A percentile compares a stretch with the other conserved stretches of the same genome.
Conservation (phyloP, 2,888 invertebrate species). For the Mythimna loreyi region DNA sequence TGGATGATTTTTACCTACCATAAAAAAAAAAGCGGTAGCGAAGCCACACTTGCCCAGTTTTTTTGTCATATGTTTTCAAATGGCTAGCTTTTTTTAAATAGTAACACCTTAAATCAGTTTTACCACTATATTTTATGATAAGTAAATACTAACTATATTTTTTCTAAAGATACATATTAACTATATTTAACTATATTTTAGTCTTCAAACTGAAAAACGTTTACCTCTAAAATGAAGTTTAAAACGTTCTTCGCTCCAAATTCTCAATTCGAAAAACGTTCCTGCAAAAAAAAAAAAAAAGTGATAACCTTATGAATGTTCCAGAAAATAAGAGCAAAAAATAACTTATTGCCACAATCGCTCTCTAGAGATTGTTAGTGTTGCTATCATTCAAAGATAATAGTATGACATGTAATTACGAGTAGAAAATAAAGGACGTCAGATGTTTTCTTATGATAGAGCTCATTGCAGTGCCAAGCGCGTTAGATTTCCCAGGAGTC, state of each 20-base stretch:
- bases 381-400: slow-evolving; percentile 59
- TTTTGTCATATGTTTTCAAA: too few species aligned
- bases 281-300: slow-evolving; percentile 14
- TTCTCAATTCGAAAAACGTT: not conserved
- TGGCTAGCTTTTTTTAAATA: too few species aligned
- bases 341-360: slow-evolving; percentile 29
- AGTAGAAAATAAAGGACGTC: slow-evolving; percentile 53
- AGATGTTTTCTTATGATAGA: slow-evolving; percentile 64
- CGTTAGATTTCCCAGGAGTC: slow-evolving; percentile 69
- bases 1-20: too few species aligned
- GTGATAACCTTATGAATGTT: slow-evolving; percentile 10
- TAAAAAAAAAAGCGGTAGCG: too few species aligned
- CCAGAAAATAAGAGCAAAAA: slow-evolving; percentile 31
- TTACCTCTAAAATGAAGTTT: not conserved
- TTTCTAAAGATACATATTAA: too few species aligned
- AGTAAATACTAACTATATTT: too few species aligned
- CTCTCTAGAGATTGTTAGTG: slow-evolving; percentile 46
- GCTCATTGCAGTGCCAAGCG: slow-evolving; percentile 57
- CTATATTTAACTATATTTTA: too few species aligned
- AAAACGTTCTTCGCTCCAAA: not conserved
- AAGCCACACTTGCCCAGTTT: too few species aligned
- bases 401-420: slow-evolving; percentile 60
- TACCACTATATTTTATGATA: too few species aligned
- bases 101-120: too few species aligned
- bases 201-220: too few species aligned